phyloP scores from a whole-genome alignment of 1,140 invertebrate species.

The Pachyrhynchus sulphureomaculatus region DNA sequence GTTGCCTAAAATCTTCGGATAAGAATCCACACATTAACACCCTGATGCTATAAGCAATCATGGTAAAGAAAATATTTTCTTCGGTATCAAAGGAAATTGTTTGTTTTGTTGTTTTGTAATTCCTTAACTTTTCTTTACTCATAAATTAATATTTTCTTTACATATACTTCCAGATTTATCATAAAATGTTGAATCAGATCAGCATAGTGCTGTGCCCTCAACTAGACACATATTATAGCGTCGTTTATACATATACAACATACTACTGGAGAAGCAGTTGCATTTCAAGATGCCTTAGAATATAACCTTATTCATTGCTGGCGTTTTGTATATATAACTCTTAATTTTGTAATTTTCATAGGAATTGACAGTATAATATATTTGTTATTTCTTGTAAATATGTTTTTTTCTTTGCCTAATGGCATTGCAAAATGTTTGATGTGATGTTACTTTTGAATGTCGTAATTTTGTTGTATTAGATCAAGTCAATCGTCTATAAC shows the following conservation, averaged over 20 bases:
- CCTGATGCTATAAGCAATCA: too few species aligned
- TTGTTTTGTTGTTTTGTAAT: too few species aligned
- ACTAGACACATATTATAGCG: conserved; percentile 18
- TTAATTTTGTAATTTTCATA: conserved; percentile 19
- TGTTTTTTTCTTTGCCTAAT: conserved; percentile 4
- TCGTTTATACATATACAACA: conserved; percentile 20
- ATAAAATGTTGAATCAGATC: conserved; percentile 37
- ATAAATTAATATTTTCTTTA: neutral
- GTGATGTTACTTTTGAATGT: too few species aligned
- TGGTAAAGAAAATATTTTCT: too few species aligned
- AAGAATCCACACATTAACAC: too few species aligned
- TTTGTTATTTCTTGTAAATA: conserved; percentile 17
- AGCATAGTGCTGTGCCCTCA: conserved; percentile 27
- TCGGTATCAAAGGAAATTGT: too few species aligned
- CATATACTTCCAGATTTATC: conserved; percentile 49
- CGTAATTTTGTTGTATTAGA: too few species aligned
- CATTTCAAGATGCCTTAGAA: conserved; percentile 37
- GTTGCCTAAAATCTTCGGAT: too few species aligned
- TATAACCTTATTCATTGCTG: conserved; percentile 32
- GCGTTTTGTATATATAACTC: conserved; percentile 34
- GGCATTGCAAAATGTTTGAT: conserved; percentile 3
- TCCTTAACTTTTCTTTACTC: too few species aligned
- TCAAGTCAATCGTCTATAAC: too few species aligned
- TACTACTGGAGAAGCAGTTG: conserved; percentile 17
- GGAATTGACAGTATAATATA: conserved; percentile 20